Conservation (phyloP, 2,797 vertebrate genomes). For the Lagodon rhomboides region DNA sequence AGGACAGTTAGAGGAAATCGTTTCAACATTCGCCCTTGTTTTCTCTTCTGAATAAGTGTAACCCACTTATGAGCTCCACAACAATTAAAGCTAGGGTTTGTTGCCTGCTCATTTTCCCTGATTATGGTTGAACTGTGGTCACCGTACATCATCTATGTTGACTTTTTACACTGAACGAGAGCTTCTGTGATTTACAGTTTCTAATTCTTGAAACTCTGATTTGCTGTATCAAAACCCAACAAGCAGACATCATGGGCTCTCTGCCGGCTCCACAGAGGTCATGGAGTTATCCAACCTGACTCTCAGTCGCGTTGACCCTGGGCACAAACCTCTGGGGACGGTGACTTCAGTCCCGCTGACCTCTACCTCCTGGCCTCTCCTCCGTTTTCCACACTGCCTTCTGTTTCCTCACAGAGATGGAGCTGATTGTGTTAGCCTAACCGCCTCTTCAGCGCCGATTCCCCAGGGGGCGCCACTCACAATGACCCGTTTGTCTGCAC, state of each 20-base stretch:
- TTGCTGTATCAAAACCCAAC: conserved; percentile 6
- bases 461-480: conserved; percentile 61
- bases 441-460: conserved; percentile 34
- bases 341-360: conserved; percentile 69
- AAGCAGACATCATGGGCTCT: conserved; percentile 24
- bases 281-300: conserved; percentile 25
- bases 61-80: no score
- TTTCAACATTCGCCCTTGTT: background rate
- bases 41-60: conserved; percentile 9
- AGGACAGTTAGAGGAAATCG: background rate
- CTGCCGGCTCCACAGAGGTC: conserved; percentile 35
- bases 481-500: conserved; percentile 63
- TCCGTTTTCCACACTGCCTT: conserved; percentile 42
- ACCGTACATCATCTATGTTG: background rate
- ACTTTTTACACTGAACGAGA: background rate
- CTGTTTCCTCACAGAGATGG: conserved; percentile 67
- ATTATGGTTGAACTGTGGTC: no score
- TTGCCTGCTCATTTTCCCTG: background rate
- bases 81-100: background rate
- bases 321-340: conserved; percentile 52
- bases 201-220: background rate
- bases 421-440: conserved; percentile 72
- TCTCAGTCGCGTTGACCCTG: conserved; percentile 44
- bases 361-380: conserved; percentile 52
- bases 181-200: background rate